Percentiles rank a stretch among this genome's conserved stretches.
These are phyloP conservation scores for Lasioglossum albipes DNA, from an alignment of 1,140 invertebrate genomes.

Conservation along the genomic window DNA sequence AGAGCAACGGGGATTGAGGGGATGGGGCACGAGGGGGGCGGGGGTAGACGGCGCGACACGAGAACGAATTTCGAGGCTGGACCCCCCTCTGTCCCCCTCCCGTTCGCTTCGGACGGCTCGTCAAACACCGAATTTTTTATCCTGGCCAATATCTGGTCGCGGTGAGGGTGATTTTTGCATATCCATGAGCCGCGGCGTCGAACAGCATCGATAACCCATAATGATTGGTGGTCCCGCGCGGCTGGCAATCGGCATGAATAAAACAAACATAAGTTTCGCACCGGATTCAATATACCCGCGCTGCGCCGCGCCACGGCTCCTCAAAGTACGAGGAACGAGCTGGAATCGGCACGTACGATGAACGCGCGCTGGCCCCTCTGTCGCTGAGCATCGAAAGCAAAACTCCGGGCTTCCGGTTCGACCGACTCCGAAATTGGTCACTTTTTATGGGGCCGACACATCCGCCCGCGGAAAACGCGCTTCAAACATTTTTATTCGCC, in stretches of 20 bases:
- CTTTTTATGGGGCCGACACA: background rate
- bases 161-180: constrained; percentile 45
- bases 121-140: constrained; percentile 22
- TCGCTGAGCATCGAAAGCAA: background rate
- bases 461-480: too few relatives aligned
- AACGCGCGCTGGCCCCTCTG: constrained; percentile 8
- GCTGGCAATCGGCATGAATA: constrained; percentile 23
- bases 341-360: constrained; percentile 42
- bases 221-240: constrained; percentile 31
- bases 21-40: too few relatives aligned
- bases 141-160: constrained; percentile 10
- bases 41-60: background rate
- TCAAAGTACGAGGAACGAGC: background rate
- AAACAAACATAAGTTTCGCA: constrained; percentile 50
- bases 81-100: too few relatives aligned
- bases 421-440: background rate
- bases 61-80: background rate
- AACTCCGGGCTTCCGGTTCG: background rate
- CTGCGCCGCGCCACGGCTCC: background rate
- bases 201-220: constrained; percentile 57
- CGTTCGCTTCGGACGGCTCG: background rate
- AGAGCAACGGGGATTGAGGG: background rate
- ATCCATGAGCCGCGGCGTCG: constrained; percentile 46
- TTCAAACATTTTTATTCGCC: background rate
- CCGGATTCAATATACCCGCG: constrained; percentile 46